These are phyloP conservation scores for Drosophila meridionalis DNA, from an alignment of 2,888 invertebrate genomes.

Conservation along the genomic window DNA sequence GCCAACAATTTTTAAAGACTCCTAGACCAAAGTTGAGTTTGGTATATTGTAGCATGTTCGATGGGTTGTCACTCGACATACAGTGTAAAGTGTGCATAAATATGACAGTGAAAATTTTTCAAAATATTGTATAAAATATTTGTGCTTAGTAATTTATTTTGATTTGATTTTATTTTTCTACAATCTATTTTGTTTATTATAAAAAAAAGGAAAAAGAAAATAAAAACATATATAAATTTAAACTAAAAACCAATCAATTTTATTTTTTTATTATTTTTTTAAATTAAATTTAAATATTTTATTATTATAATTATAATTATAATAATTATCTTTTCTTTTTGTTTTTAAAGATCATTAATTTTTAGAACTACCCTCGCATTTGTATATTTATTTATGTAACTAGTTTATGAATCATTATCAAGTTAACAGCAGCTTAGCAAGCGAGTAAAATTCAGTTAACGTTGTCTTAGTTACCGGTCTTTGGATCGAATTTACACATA, in stretches of 20 bases:
- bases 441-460: neutral
- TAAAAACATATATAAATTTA: no score
- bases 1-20: constrained; percentile 19
- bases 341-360: neutral
- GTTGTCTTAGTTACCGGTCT: neutral
- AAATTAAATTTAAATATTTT: no score
- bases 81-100: neutral
- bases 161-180: no score
- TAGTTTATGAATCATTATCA: constrained; percentile 8
- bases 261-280: no score
- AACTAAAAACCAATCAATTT: no score
- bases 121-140: no score
- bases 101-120: no score
- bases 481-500: neutral
- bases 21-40: constrained; percentile 24
- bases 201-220: no score
- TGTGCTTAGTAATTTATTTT: no score
- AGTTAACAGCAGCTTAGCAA: neutral
- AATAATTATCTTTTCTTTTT: no score
- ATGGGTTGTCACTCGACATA: constrained; percentile 5
- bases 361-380: neutral
- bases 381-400: neutral
- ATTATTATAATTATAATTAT: no score
- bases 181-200: no score
- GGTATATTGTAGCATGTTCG: neutral